A percentile compares a stretch with the other conserved stretches of the same genome.
Evolutionary conservation across 2,113 vertebrate genomes (phyloP).

Genomic region (Solea solea): DNA sequence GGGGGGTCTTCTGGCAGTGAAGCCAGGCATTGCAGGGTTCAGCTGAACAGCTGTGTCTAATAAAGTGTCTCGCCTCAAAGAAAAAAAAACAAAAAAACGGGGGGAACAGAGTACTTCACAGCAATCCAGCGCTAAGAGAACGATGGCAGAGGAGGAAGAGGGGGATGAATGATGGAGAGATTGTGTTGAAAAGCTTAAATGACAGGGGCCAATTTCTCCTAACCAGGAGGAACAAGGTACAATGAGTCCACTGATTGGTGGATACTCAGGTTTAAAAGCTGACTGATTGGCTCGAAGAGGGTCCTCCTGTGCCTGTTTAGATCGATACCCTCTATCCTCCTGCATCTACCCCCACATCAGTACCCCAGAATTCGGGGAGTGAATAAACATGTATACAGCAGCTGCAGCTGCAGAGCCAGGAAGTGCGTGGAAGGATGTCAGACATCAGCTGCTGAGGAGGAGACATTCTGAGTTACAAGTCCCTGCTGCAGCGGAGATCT

Average conservation of each 20-base stretch:
- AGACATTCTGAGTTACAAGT: no score
- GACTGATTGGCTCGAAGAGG: constrained; percentile 65
- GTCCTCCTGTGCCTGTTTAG: constrained; percentile 50
- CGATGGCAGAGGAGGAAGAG: constrained; percentile 53
- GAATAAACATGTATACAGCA: constrained; percentile 2
- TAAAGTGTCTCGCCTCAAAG: constrained; percentile 62
- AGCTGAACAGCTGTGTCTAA: constrained; percentile 76
- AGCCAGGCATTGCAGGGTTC: constrained; percentile 56
- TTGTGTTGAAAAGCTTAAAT: constrained; percentile 78
- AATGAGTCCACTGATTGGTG: constrained; percentile 76
- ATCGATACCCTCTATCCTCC: constrained; percentile 39
- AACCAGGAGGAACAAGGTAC: constrained; percentile 67
- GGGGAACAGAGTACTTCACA: constrained; percentile 53
- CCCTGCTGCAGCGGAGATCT: no score
- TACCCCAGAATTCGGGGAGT: background rate
- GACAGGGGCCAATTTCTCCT: constrained; percentile 69
- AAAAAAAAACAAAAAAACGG: background rate
- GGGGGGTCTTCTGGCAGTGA: constrained; percentile 60
- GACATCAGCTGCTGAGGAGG: background rate
- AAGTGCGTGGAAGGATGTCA: background rate
- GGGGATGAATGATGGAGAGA: constrained; percentile 64
- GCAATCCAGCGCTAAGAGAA: constrained; percentile 56
- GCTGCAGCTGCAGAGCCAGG: background rate
- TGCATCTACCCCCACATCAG: background rate
- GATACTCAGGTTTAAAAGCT: constrained; percentile 69